Base-by-base conservation (phyloP, 2,797 vertebrate species). In the Okamejei kenojei region DNA sequence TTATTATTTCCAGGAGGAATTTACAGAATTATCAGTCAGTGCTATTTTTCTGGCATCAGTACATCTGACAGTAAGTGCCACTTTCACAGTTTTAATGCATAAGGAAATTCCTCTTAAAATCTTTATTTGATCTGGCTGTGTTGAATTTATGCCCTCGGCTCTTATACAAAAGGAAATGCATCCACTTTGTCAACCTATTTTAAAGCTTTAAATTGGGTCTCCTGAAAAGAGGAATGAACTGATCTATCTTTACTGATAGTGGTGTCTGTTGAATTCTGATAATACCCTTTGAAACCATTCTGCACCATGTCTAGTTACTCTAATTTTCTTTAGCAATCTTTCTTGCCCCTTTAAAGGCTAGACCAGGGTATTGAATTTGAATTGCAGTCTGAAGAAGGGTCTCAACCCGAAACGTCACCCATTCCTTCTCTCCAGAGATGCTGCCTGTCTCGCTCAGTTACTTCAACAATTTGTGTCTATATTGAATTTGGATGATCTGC, bases 161-260 rank as follows among this genome's bases (percentile, higher is more conserved):
- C 10, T 15, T 15, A 32, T 19, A 88, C 61, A 88, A 32, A 63
- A 32, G n/a, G n/a, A 65, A 35, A 63, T 15, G 21, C 7, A 32
- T 88, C 7, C 84, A 65, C 61, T 63, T 29, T 32, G n/a, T 19
- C n/a, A 29, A 65, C n/a, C 61, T 68, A 65, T 65, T 68, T 21
- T 88, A 65, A 88, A 88, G 58, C 82, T 86, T 63, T 86, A n/a
- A 61, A 86, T 63, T 29, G 7, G 61, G 84, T 88, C 84, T 32
- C 29, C 84, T 21, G 29, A 8, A 63, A 88, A 68, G 19, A 63
- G 29, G 61, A 63, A 17, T 23, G n/a, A 65, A 63, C 29, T 35
- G 84, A 15, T 88, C 61, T 65, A n/a, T 9, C 13, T 35, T 88
- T 65, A 61, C 61, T 88, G 84, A 88, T 32, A 88, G 84, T 68